Evolutionary conservation across 2,113 vertebrate genomes (phyloP), one percentile per base, ranked within the genome.

Genomic region (Eptatretus burgeri): DNA sequence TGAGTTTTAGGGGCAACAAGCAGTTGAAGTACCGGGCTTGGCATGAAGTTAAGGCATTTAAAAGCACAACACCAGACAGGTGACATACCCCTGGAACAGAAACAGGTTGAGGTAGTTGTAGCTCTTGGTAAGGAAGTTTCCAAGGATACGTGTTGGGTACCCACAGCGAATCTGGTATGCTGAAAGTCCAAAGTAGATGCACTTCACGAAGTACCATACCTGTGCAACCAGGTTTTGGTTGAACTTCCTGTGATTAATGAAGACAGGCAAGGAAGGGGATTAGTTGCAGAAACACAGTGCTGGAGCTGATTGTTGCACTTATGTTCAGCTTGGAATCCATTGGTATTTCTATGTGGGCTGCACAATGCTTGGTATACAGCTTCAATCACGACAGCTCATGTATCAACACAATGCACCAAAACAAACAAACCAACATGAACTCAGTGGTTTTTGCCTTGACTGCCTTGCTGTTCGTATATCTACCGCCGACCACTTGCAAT

Each of bases 141-240:
- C 91, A 63, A 98, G 82, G 64, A 95, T 83, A 11, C 91, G 81
- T 12, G 89, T 98, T 50, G 91, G 89, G 72, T 98, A 98, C 67
- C 91, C 91, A 1, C 91, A 98, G 66, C 91, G 86, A 72, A 98
- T 98, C 76, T 98, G 91, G 77, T 98, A 98, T 16, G 91, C 91
- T 2, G 91, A 98, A 70, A 98, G 75, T 16, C 84, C 84, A 9
- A 98, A 98, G 77, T 98, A 98, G 75, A 94, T 78, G 68, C 91
- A 98, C 74, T 98, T 98, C 74, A 98, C 88, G 69, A 94, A 98
- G 76, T 98, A 98, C 91, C 91, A 98, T 68, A 98, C 80, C 78
- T 98, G 89, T 66, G 91, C 89, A 13, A 95, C 86, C 5, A 64
- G 80, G 74, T 98, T 98, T 67, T 93, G 80, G 70, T 76, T 91